Evolutionary conservation across 2,888 invertebrate genomes (phyloP).

Genomic region (Pimpla rufipes): DNA sequence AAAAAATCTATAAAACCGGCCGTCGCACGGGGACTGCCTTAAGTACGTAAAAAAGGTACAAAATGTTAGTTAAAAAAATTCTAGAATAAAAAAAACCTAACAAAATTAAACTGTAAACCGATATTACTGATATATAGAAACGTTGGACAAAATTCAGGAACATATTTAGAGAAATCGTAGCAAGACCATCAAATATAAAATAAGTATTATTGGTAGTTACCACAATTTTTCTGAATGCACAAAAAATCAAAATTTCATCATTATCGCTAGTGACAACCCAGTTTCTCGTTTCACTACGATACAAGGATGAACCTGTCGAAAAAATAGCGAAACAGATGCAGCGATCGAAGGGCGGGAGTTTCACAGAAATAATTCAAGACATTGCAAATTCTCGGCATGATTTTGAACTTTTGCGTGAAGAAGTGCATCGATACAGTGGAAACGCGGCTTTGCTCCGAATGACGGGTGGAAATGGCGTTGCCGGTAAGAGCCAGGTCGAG

Average conservation of each 20-base stretch:
- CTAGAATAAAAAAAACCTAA: background rate
- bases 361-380: background rate
- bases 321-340: no score
- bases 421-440: constrained; percentile 64
- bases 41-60: no score
- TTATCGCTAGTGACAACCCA: background rate
- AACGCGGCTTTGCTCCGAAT: constrained; percentile 17
- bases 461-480: constrained; percentile 60
- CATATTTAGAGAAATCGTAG: background rate
- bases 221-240: no score
- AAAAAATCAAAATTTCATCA: no score
- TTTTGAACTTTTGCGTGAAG: constrained; percentile 20
- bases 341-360: background rate
- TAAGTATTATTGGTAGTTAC: no score
- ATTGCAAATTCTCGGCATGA: background rate
- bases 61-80: background rate
- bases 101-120: background rate
- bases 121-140: no score
- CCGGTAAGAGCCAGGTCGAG: constrained; percentile 62
- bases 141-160: no score
- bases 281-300: no score
- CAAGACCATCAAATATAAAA: background rate
- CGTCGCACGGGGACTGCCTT: no score
- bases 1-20: no score
- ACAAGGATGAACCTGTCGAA: no score